Percentiles rank a stretch among this genome's conserved stretches.
Conservation (phyloP, 2,113 vertebrate species). For the Zingel zingel region DNA sequence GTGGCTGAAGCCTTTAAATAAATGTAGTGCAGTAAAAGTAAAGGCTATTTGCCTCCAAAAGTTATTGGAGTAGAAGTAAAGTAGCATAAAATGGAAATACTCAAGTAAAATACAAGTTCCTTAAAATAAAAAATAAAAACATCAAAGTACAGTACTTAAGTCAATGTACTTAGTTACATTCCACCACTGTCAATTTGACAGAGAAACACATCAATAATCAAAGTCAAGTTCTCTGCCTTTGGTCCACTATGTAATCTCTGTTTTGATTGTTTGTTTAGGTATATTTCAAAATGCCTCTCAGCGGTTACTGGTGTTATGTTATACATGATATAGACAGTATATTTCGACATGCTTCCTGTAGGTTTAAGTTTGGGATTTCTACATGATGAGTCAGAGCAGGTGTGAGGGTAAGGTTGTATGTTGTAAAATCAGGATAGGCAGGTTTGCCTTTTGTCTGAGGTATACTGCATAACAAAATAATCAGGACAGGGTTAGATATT, state of each 20-base stretch:
- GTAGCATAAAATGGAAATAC: not conserved
- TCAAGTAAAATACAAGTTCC: not conserved
- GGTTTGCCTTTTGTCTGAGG: not conserved
- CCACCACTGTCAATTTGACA: not conserved
- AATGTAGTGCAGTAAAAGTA: not conserved
- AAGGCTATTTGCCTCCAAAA: not conserved
- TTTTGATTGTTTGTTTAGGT: not conserved
- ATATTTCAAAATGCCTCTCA: not conserved
- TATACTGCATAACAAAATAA: not conserved
- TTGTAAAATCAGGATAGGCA: no score
- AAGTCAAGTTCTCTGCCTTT: not conserved
- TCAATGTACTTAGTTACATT: no score
- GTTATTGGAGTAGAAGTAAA: no score
- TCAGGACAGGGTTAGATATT: not conserved
- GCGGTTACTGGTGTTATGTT: not conserved
- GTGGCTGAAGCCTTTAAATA: not conserved
- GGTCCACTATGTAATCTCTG: not conserved
- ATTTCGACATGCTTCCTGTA: not conserved
- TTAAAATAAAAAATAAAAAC: no score
- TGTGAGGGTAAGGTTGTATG: not conserved
- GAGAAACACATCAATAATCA: not conserved
- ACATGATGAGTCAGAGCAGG: conserved; percentile 35
- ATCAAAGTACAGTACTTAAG: no score
- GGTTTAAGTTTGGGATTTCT: not conserved
- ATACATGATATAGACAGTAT: not conserved